These are phyloP conservation scores for Charanyca ferruginea DNA, from an alignment of 2,888 invertebrate species.

Conservation along the genomic window DNA sequence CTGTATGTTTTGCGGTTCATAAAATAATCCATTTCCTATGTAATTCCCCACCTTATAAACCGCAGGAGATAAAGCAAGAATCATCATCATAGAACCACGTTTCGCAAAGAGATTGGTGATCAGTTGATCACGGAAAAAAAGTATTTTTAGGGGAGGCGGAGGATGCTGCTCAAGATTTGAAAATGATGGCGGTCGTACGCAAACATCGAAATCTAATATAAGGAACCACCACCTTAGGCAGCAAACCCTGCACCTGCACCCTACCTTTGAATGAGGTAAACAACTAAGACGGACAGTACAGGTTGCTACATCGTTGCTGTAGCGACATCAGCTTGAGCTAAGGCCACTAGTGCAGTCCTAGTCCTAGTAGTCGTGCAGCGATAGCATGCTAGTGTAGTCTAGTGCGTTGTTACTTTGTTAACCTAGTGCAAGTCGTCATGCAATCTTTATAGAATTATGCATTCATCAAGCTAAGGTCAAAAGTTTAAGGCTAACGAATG, in stretches of 20 bases:
- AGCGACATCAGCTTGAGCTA: background rate
- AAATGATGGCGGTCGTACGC: too few relatives aligned
- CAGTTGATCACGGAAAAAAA: background rate
- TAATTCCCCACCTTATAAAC: too few relatives aligned
- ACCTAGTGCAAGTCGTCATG: conserved; percentile 18
- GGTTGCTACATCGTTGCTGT: background rate
- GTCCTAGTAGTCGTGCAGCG: too few relatives aligned
- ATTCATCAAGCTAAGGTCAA: conserved; percentile 33
- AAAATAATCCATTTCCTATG: conserved; percentile 17
- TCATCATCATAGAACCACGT: background rate
- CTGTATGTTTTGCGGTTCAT: conserved; percentile 26
- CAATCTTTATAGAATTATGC: conserved; percentile 14
- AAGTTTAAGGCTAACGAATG: conserved; percentile 37
- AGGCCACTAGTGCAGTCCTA: background rate
- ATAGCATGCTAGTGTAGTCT: background rate
- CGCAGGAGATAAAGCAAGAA: background rate
- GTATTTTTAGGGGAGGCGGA: background rate
- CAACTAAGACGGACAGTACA: too few relatives aligned
- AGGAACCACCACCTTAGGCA: too few relatives aligned
- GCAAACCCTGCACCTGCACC: too few relatives aligned
- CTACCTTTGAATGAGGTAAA: too few relatives aligned
- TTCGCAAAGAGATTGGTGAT: background rate
- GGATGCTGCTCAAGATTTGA: background rate
- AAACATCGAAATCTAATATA: too few relatives aligned
- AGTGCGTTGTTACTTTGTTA: background rate